phyloP scores from a whole-genome alignment of 2,113 vertebrate genomes.

The Periophthalmodon schlosseri region DNA sequence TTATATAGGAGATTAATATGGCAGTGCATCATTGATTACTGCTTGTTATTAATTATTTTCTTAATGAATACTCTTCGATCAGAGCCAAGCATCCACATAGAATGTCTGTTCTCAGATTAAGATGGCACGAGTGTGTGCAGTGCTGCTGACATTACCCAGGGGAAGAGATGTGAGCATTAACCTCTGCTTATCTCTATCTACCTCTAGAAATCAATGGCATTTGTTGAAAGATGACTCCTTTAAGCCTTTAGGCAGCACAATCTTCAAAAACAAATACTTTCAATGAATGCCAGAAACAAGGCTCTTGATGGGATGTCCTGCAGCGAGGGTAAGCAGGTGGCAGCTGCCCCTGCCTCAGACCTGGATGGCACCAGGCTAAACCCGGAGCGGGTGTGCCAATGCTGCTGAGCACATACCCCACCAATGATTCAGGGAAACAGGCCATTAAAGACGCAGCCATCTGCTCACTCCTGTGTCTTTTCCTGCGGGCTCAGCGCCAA shows the following conservation, averaged over 20 bases:
- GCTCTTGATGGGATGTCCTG: slow-evolving; percentile 14
- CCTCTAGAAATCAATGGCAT: slow-evolving; percentile 43
- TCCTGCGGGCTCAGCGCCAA: slow-evolving; percentile 34
- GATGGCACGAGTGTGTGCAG: neutral
- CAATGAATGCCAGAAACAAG: neutral
- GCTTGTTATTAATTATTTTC: neutral
- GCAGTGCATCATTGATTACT: neutral
- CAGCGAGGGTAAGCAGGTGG: slow-evolving; percentile 37
- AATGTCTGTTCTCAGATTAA: neutral
- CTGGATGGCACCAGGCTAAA: slow-evolving; percentile 41
- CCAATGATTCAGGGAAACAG: slow-evolving; percentile 51
- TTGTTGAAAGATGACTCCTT: slow-evolving; percentile 45
- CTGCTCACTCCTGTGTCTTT: slow-evolving; percentile 39
- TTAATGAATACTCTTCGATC: neutral
- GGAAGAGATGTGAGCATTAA: slow-evolving; percentile 54
- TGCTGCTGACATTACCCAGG: slow-evolving; percentile 28
- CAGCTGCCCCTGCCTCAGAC: neutral
- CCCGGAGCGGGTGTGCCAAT: slow-evolving; percentile 35
- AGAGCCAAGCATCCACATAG: neutral
- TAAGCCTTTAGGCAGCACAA: slow-evolving; percentile 9
- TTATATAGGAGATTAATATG: neutral
- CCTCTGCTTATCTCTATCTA: slow-evolving; percentile 37
- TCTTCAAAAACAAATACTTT: slow-evolving; percentile 29
- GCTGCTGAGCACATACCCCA: slow-evolving; percentile 45
- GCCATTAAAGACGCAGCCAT: slow-evolving; percentile 53